A percentile compares a stretch with the other conserved stretches of the same genome.
Conservation (phyloP, 35 echinoderm and acorn worm genomes). For the Apostichopus japonicus region DNA sequence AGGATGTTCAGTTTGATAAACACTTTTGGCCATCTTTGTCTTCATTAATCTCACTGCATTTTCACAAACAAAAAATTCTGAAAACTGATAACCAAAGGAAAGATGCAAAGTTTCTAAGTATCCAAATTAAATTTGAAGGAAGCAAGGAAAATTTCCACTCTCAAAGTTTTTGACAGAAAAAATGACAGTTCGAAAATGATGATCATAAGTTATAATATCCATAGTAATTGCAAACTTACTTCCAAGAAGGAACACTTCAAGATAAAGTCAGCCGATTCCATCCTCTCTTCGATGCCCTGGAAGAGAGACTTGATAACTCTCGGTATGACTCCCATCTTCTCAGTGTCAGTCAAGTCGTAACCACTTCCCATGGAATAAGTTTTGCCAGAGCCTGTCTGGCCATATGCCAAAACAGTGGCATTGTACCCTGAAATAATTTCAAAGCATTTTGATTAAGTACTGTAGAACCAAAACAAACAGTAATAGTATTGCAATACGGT, state of each 20-base stretch:
- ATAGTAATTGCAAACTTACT: slow-evolving; percentile 47
- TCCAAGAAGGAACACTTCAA: slow-evolving; percentile 91
- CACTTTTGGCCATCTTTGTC: too few relatives aligned
- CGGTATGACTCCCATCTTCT: slow-evolving; percentile 86
- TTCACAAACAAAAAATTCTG: too few relatives aligned
- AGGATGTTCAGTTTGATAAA: too few relatives aligned
- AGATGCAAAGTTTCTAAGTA: too few relatives aligned
- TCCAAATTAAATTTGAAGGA: too few relatives aligned
- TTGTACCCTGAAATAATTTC: slow-evolving; percentile 75
- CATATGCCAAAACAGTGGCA: slow-evolving; percentile 95
- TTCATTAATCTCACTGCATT: too few relatives aligned
- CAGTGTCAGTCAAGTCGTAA: slow-evolving; percentile 72
- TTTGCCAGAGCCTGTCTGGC: slow-evolving; percentile 95
- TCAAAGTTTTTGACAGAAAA: too few relatives aligned
- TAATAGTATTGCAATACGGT: not conserved
- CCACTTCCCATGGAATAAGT: slow-evolving; percentile 96
- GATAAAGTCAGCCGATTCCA: slow-evolving; percentile 65
- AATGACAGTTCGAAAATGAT: too few relatives aligned
- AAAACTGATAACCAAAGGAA: too few relatives aligned
- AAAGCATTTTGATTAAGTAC: not conserved
- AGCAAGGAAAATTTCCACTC: too few relatives aligned
- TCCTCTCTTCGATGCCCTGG: slow-evolving; percentile 65
- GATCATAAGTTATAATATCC: too few relatives aligned
- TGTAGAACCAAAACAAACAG: not conserved
- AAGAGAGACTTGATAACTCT: slow-evolving; percentile 84